phyloP scores from a whole-genome alignment of 1,140 invertebrate genomes.

The Lasioglossum albipes region DNA sequence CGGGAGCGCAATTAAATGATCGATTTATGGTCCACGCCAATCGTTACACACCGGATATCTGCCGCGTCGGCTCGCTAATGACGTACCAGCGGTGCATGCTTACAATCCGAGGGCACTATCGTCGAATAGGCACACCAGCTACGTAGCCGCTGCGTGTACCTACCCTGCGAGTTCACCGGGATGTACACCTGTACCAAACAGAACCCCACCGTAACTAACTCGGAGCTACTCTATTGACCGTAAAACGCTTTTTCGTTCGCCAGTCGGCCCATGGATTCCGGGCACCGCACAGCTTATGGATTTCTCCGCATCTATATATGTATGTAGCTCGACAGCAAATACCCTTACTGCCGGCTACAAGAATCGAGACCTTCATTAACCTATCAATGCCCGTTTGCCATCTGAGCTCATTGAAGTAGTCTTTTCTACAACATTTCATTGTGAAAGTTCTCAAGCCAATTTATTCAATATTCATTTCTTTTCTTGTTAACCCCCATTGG shows the following conservation, averaged over 20 bases:
- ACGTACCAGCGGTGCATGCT: conserved; percentile 54
- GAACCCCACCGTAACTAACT: not conserved
- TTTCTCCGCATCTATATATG: too few species aligned
- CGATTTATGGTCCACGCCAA: conserved; percentile 72
- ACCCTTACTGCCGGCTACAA: too few species aligned
- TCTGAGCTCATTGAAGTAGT: too few species aligned
- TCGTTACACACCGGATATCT: conserved; percentile 69
- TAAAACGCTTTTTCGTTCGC: not conserved
- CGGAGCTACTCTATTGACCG: not conserved
- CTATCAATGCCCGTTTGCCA: too few species aligned
- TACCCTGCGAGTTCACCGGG: not conserved
- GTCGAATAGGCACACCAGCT: conserved; percentile 4
- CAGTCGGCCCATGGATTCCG: too few species aligned
- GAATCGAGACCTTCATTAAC: too few species aligned
- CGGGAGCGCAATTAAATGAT: conserved; percentile 73
- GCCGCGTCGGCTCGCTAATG: conserved; percentile 60
- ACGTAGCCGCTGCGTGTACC: not conserved
- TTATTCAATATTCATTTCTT: too few species aligned
- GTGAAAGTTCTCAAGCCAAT: too few species aligned
- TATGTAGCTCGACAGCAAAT: too few species aligned
- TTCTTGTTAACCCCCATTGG: too few species aligned
- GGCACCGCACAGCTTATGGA: too few species aligned
- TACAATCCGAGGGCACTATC: conserved; percentile 29
- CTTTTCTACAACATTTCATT: too few species aligned
- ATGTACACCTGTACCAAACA: conserved; percentile 29